A percentile compares a stretch with the other conserved stretches of the same genome.
These are phyloP conservation scores for Calliopsis andreniformis DNA, from an alignment of 1,140 invertebrate genomes.

Conservation along the genomic window DNA sequence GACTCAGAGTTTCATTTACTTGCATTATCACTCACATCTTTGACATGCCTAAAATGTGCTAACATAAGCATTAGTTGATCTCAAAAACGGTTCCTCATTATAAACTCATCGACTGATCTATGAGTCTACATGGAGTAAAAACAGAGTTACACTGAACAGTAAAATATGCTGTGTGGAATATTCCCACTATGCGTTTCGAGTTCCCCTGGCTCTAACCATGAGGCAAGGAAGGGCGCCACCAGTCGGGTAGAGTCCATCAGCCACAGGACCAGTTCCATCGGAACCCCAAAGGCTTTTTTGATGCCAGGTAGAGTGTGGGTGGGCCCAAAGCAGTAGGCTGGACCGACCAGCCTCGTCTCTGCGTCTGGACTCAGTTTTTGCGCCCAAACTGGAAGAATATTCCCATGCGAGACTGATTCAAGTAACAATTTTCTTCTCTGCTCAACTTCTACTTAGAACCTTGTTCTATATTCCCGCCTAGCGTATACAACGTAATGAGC, in stretches of 20 bases:
- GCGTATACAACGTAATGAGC: neutral
- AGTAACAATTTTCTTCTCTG: neutral
- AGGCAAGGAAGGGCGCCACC: conserved; percentile 61
- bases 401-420: neutral
- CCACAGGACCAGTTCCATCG: conserved; percentile 26
- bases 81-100: too few species aligned
- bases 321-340: conserved; percentile 74
- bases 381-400: conserved; percentile 14
- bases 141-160: too few species aligned
- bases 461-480: neutral
- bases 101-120: too few species aligned
- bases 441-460: neutral
- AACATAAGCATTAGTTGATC: too few species aligned
- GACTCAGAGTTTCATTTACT: too few species aligned
- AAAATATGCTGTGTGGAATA: neutral
- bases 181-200: neutral
- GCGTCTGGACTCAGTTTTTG: conserved; percentile 47
- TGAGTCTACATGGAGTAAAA: too few species aligned
- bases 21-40: too few species aligned
- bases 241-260: conserved; percentile 51
- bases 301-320: conserved; percentile 70
- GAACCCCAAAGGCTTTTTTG: conserved; percentile 64
- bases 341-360: conserved; percentile 51
- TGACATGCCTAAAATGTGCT: too few species aligned
- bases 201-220: neutral